Conservation (phyloP, 2,113 vertebrate species). For the Perca fluviatilis region DNA sequence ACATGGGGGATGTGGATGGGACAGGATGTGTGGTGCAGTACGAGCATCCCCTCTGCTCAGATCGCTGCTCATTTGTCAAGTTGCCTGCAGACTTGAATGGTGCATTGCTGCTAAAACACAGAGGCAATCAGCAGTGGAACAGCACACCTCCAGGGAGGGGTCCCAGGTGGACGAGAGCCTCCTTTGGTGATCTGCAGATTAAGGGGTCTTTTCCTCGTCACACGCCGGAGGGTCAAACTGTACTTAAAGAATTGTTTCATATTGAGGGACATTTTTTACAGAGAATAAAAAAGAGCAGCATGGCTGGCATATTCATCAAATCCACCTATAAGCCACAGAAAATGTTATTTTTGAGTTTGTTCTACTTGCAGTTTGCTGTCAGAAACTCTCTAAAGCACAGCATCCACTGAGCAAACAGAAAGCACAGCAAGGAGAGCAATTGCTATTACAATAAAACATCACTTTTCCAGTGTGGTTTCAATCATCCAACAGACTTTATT, state of each 20-base stretch:
- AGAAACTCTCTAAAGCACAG: neutral
- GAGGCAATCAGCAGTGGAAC: slow-evolving; percentile 74
- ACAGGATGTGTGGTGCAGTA: slow-evolving; percentile 83
- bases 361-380: slow-evolving; percentile 20
- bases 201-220: slow-evolving; percentile 32
- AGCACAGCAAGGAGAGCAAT: neutral
- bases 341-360: slow-evolving; percentile 35
- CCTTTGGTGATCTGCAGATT: slow-evolving; percentile 62
- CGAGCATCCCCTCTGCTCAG: slow-evolving; percentile 77
- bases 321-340: slow-evolving; percentile 13
- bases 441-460: slow-evolving; percentile 10
- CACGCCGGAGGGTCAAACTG: slow-evolving; percentile 12
- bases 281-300: neutral
- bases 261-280: neutral
- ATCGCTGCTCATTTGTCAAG: slow-evolving; percentile 86
- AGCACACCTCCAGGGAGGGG: slow-evolving; percentile 74
- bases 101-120: slow-evolving; percentile 86
- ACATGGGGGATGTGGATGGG: slow-evolving; percentile 68
- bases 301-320: slow-evolving; percentile 7
- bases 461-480: slow-evolving; percentile 6
- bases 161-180: slow-evolving; percentile 77
- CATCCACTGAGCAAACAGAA: slow-evolving; percentile 5
- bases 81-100: slow-evolving; percentile 86
- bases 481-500: neutral
- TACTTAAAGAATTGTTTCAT: neutral